These are phyloP conservation scores for Meandrusa payeni DNA, from an alignment of 2,888 invertebrate genomes.

Conservation along the genomic window DNA sequence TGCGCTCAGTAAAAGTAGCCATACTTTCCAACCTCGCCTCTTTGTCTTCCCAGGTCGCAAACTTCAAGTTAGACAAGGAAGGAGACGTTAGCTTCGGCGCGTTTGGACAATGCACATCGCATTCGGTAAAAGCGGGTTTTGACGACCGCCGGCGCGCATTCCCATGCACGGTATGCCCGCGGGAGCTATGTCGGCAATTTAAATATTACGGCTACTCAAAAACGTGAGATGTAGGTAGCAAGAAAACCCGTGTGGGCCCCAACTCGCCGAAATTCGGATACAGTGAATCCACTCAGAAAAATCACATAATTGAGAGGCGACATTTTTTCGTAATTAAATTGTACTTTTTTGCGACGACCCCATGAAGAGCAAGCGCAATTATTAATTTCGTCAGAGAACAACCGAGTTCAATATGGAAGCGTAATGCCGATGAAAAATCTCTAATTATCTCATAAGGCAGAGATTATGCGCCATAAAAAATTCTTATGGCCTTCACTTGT, in stretches of 20 bases:
- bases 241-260: conserved; percentile 73
- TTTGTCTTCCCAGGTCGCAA: conserved; percentile 51
- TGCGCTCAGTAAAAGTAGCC: conserved; percentile 59
- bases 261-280: conserved; percentile 61
- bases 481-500: conserved; percentile 43
- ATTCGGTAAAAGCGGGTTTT: conserved; percentile 76
- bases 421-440: conserved; percentile 52
- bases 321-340: conserved; percentile 75
- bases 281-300: conserved; percentile 65
- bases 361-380: conserved; percentile 54
- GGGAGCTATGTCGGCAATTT: conserved; percentile 78
- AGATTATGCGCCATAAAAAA: conserved; percentile 72
- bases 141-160: conserved; percentile 73
- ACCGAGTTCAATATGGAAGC: conserved; percentile 53
- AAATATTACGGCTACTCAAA: conserved; percentile 79
- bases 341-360: conserved; percentile 54
- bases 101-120: conserved; percentile 66
- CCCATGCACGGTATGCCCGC: conserved; percentile 77
- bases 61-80: conserved; percentile 65
- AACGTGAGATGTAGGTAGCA: conserved; percentile 76
- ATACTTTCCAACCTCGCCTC: conserved; percentile 62
- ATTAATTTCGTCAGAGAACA: conserved; percentile 54
- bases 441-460: conserved; percentile 41
- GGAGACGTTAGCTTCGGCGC: conserved; percentile 49
- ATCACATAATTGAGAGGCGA: conserved; percentile 56